Conservation (phyloP, 2,113 vertebrate genomes). For the Mormyrus lacerda region DNA sequence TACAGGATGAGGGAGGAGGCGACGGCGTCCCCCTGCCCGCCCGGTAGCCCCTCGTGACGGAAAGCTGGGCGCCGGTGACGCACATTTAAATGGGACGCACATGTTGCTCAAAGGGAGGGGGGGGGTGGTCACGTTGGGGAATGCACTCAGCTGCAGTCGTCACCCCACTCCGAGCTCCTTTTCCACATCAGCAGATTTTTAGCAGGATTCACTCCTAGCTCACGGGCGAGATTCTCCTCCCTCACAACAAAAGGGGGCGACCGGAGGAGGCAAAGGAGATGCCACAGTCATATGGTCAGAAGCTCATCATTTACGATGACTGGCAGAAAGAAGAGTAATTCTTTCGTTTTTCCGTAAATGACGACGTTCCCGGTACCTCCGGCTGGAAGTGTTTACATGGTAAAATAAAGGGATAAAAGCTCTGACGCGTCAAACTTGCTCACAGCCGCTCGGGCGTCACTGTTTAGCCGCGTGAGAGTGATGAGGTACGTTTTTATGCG, state of each 20-base stretch:
- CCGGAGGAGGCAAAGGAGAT: conserved; percentile 18
- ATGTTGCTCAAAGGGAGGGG: conserved; percentile 32
- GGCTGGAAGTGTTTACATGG: neutral
- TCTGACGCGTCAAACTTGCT: neutral
- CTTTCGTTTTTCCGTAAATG: conserved; percentile 14
- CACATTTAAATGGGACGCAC: conserved; percentile 35
- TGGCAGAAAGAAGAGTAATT: neutral
- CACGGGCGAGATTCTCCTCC: neutral
- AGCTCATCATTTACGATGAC: conserved; percentile 17
- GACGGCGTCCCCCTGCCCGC: neutral
- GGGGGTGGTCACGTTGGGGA: conserved; percentile 6
- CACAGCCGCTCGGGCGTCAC: neutral
- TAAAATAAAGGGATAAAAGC: neutral
- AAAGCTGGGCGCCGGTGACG: conserved; percentile 22
- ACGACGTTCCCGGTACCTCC: neutral
- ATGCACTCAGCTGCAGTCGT: conserved; percentile 17
- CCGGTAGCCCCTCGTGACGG: neutral
- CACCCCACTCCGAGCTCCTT: conserved; percentile 1
- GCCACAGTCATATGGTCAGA: too few relatives aligned
- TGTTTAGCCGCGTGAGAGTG: neutral
- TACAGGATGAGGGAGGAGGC: neutral
- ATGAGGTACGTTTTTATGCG: neutral
- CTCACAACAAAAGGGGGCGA: conserved; percentile 14
- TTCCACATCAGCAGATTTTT: conserved; percentile 18
- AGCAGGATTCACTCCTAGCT: neutral